Base-by-base conservation (phyloP, 2,888 invertebrate species). In the Amiota mariae region DNA sequence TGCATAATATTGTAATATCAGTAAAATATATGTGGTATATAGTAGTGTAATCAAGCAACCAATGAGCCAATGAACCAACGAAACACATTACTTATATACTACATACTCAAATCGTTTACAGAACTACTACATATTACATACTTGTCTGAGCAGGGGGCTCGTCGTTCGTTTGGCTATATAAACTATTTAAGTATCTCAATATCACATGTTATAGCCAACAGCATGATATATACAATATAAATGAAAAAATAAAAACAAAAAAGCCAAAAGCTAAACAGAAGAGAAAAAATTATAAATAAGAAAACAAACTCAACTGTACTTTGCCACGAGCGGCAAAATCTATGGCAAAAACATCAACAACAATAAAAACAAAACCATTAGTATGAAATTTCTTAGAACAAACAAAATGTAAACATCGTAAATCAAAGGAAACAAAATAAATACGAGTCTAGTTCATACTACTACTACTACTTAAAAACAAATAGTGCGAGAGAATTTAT, bases 331-430 rank as follows among this genome's bases (percentile, higher is more conserved):
- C 15, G 57, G 3, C 49, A 51, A 66, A 46, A 66, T n/a, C 18
- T 36, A 67, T 12, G 51, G 49, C 24, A 70, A 63, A 63, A 63
- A 63, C 2, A 36, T n/a, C 46, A 54, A 54, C 54, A 46, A 54
- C 15, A 64, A 64, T 24, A 11, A 56, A 47, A 59, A 61, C 49
- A 63, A 13, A 56, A 12, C 80, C 84, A 84, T 82, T 84, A 82
- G 75, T n/a, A 48, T 24, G 15, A 36, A 63, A 36, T 46, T 46
- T 46, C 6, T 63, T 54, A 54, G 13, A 12, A 54, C n/a, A 54
- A 54, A 54, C 1, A 54, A 13, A 54, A 13, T n/a, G 20, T 36
- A 46, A 18, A 63, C 46, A 36, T 47, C n/a, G 46, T 46, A n/a
- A 63, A 63, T 13, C 63, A n/a, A 63, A 11, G 2, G 1, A 46